Evolutionary conservation across 2,888 invertebrate species (phyloP).

Genomic region (Watsonalla binaria): DNA sequence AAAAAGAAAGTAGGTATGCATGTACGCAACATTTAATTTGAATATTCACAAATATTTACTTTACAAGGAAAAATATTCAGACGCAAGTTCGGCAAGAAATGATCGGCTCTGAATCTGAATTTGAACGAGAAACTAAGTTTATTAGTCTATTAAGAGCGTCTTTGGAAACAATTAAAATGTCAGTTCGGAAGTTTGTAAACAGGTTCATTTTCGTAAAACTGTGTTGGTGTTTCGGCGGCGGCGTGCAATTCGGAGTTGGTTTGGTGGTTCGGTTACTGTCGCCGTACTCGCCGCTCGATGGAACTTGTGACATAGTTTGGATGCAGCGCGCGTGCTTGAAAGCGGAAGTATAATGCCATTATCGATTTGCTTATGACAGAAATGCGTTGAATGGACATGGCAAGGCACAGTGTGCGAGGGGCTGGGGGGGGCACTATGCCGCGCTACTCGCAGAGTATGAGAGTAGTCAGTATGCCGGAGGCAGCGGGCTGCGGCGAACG

Average conservation of each 20-base stretch:
- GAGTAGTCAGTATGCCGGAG: slow-evolving; percentile 58
- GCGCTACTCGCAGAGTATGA: slow-evolving; percentile 21
- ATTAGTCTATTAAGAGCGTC: background rate
- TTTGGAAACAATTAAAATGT: background rate
- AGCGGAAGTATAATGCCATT: slow-evolving; percentile 77
- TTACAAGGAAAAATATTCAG: background rate
- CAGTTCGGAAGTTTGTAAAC: slow-evolving; percentile 1
- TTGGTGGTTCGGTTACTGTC: slow-evolving; percentile 4
- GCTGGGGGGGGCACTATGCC: slow-evolving; percentile 20
- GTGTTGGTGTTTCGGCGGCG: background rate
- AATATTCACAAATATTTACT: background rate
- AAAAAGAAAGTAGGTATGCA: background rate
- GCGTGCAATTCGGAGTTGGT: slow-evolving; percentile 10
- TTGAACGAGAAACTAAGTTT: background rate
- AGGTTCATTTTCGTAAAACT: background rate
- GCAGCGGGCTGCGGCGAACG: slow-evolving; percentile 64
- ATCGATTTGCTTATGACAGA: slow-evolving; percentile 77
- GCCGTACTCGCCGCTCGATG: slow-evolving; percentile 20
- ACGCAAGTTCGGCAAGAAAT: background rate
- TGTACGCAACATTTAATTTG: background rate
- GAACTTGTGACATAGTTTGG: slow-evolving; percentile 57
- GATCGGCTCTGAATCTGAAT: too few species aligned
- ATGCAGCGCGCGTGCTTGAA: slow-evolving; percentile 69
- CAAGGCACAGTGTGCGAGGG: slow-evolving; percentile 38
- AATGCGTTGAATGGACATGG: slow-evolving; percentile 75